phyloP scores from a whole-genome alignment of 2,888 invertebrate species.

The Eueremaeus valkanovi region DNA sequence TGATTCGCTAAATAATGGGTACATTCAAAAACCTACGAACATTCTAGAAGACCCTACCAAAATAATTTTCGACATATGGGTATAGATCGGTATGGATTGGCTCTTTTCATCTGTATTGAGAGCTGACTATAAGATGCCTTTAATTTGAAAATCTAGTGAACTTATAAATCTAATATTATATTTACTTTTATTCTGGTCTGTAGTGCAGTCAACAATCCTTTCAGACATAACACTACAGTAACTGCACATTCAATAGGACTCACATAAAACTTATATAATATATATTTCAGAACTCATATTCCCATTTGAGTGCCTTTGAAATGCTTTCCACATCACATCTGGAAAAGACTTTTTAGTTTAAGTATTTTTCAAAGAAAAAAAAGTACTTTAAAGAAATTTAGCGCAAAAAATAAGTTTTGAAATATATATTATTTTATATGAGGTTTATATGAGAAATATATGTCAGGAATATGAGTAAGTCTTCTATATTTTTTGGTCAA shows the following conservation, averaged over 20 bases:
- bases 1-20: too few species aligned
- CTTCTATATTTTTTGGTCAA: neutral
- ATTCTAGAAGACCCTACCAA: too few species aligned
- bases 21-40: too few species aligned
- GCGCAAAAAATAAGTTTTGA: too few species aligned
- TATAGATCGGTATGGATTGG: too few species aligned
- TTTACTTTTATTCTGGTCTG: neutral
- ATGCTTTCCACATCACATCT: neutral
- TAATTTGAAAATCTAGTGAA: neutral
- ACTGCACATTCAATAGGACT: neutral
- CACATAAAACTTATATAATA: neutral
- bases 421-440: neutral
- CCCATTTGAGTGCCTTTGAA: slow-evolving; percentile 5
- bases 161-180: neutral
- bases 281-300: slow-evolving; percentile 3
- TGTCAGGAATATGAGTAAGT: neutral
- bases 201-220: neutral
- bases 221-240: neutral
- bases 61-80: too few species aligned
- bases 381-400: neutral
- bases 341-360: neutral
- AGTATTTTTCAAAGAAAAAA: neutral
- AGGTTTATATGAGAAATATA: neutral
- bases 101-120: slow-evolving; percentile 9
- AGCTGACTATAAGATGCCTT: neutral